Evolutionary conservation across 1,140 invertebrate genomes (phyloP).

Genomic region (Nilaparvata lugens): DNA sequence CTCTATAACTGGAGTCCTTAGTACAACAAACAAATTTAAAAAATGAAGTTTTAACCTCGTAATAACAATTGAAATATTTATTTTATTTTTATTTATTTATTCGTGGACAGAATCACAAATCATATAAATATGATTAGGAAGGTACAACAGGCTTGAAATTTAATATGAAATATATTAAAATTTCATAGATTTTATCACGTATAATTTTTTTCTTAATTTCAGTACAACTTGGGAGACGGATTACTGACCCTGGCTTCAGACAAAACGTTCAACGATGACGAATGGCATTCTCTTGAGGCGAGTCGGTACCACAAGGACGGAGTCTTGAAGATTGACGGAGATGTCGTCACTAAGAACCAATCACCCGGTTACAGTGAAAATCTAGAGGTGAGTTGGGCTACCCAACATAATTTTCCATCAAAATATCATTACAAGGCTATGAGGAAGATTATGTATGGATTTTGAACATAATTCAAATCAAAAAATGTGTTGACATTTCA

Average conservation of each 20-base stretch:
- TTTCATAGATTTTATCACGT: conserved; percentile 1
- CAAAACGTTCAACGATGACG: conserved; percentile 66
- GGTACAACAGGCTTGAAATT: too few species aligned
- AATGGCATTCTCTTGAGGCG: conserved; percentile 72
- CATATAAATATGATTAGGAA: too few species aligned
- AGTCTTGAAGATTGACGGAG: conserved; percentile 58
- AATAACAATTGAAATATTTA: too few species aligned
- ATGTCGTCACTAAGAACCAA: conserved; percentile 35
- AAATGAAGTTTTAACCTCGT: too few species aligned
- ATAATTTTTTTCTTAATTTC: conserved; percentile 27
- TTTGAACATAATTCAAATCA: too few species aligned
- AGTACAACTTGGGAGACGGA: conserved; percentile 58
- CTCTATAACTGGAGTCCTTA: too few species aligned
- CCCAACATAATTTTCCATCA: not conserved
- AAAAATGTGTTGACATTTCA: too few species aligned
- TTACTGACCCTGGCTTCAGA: conserved; percentile 43
- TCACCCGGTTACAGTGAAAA: conserved; percentile 20
- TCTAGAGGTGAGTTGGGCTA: conserved; percentile 17
- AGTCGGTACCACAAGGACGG: conserved; percentile 53
- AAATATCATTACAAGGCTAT: not conserved
- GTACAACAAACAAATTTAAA: too few species aligned
- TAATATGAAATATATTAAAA: not conserved
- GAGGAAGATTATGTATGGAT: not conserved
- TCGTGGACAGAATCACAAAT: too few species aligned
- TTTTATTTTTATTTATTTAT: too few species aligned